A percentile compares a stretch with the other conserved stretches of the same genome.
Evolutionary conservation across 35 echinoderm and acorn worm species (phyloP).

Genomic region (Lytechinus variegatus): DNA sequence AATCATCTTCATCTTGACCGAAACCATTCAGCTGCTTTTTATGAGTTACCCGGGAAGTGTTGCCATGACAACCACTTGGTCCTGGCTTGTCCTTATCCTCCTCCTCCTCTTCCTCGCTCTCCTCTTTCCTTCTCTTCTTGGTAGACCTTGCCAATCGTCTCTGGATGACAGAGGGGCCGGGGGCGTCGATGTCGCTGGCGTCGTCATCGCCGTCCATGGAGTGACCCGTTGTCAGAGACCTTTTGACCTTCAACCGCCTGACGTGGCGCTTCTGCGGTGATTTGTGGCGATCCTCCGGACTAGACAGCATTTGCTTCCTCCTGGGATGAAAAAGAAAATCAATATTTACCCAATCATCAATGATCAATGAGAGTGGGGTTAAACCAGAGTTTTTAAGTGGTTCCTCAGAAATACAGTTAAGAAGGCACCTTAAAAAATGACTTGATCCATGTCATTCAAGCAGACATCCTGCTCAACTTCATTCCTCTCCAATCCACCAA

Average conservation of each 20-base stretch:
- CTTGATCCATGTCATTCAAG: too few relatives aligned
- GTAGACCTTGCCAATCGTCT: neutral
- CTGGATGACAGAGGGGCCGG: neutral
- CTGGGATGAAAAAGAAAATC: neutral
- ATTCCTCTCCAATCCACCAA: too few relatives aligned
- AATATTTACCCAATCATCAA: too few relatives aligned
- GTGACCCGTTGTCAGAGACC: neutral
- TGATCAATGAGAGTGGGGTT: too few relatives aligned
- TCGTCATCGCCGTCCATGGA: slow-evolving; percentile 39
- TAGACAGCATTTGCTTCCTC: slow-evolving; percentile 30
- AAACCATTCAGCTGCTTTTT: neutral
- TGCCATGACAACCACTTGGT: neutral
- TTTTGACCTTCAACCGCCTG: slow-evolving; percentile 29
- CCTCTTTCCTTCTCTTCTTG: slow-evolving; percentile 49
- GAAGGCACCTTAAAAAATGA: too few relatives aligned
- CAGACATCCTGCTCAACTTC: too few relatives aligned
- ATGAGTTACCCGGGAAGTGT: neutral
- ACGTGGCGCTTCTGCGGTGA: neutral
- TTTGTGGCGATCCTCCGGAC: neutral
- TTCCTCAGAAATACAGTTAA: too few relatives aligned
- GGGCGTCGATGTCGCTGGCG: slow-evolving; percentile 40
- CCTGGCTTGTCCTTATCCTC: slow-evolving; percentile 51
- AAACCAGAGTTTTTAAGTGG: too few relatives aligned
- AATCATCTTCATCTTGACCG: slow-evolving; percentile 19
- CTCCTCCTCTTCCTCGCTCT: slow-evolving; percentile 49